Conservation (phyloP, 2,113 vertebrate species). For the Recurvirostra avosetta region DNA sequence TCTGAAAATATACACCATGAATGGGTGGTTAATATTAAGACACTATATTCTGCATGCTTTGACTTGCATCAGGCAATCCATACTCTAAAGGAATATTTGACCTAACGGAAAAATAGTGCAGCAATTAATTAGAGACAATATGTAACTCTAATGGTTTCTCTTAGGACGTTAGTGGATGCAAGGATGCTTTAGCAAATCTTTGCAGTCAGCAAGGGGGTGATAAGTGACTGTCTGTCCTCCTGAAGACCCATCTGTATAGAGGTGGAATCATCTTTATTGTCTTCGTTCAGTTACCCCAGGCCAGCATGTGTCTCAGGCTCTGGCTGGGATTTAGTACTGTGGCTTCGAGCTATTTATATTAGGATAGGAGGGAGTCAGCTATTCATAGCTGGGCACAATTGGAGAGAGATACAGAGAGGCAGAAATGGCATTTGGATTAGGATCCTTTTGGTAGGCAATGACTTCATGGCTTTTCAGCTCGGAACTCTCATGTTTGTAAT, state of each 20-base stretch:
- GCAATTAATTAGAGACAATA: neutral
- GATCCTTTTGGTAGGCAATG: neutral
- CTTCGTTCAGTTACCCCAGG: neutral
- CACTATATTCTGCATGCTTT: neutral
- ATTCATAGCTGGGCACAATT: slow-evolving; percentile 27
- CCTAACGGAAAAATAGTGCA: neutral
- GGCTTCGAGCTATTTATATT: slow-evolving; percentile 70
- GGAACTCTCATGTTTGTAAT: neutral
- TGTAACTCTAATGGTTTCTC: neutral
- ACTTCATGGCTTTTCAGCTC: neutral
- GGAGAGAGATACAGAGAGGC: neutral
- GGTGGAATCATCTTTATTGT: slow-evolving; percentile 14
- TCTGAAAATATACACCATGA: neutral
- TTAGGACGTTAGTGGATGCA: neutral
- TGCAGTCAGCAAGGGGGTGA: neutral
- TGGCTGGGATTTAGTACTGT: neutral
- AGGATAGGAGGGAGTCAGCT: slow-evolving; percentile 44
- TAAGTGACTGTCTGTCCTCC: neutral
- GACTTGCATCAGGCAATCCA: neutral
- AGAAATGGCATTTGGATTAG: neutral
- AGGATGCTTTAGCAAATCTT: neutral
- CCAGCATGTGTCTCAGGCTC: slow-evolving; percentile 1
- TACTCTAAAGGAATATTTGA: neutral
- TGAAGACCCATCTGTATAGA: neutral
- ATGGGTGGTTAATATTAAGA: neutral